Conservation (phyloP, 2,888 invertebrate genomes). For the Eupithecia tripunctaria region DNA sequence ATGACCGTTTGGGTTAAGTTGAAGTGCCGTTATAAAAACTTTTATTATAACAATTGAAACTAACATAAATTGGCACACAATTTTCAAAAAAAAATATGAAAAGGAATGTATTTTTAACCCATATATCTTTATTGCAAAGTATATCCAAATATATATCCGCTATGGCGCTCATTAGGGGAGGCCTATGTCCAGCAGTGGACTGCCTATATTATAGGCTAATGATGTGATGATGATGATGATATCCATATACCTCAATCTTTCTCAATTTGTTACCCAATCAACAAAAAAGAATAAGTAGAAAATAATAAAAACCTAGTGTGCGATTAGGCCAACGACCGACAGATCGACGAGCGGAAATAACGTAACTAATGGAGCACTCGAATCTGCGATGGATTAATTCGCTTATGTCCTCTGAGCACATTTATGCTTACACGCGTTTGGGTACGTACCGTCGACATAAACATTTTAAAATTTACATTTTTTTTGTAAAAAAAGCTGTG, state of each 20-base stretch:
- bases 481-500: neutral
- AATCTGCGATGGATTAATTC: conserved; percentile 35
- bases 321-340: neutral
- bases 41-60: neutral
- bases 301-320: neutral
- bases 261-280: neutral
- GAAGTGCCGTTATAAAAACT: neutral
- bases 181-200: too few species aligned
- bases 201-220: too few species aligned
- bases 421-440: conserved; percentile 53
- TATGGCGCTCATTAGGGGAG: too few species aligned
- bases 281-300: neutral
- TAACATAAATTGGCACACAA: too few species aligned
- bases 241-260: too few species aligned
- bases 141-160: too few species aligned
- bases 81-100: too few species aligned
- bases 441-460: conserved; percentile 46
- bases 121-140: too few species aligned
- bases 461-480: neutral
- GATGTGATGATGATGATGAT: too few species aligned
- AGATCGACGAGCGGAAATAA: conserved; percentile 27
- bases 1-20: neutral
- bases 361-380: conserved; percentile 26
- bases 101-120: too few species aligned
- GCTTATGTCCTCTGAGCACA: conserved; percentile 41